Evolutionary conservation across 1,140 invertebrate genomes (phyloP).

Genomic region (Heterodera schachtii): DNA sequence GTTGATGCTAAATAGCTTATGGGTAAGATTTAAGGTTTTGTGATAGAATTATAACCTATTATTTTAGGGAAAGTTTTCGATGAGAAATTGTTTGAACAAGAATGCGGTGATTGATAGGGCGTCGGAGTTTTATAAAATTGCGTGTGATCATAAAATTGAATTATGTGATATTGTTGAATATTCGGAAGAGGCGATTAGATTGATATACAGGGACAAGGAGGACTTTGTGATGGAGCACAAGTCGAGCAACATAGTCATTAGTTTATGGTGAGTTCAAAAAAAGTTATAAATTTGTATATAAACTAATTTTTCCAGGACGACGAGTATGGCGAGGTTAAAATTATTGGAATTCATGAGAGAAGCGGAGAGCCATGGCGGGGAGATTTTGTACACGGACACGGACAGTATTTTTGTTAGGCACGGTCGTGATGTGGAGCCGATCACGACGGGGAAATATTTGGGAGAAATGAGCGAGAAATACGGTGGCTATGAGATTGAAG

Average conservation of each 20-base stretch:
- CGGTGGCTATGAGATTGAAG: conserved; percentile 4
- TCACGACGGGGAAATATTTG: background rate
- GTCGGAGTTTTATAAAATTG: background rate
- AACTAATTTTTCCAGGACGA: background rate
- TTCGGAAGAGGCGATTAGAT: background rate
- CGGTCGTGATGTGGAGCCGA: background rate
- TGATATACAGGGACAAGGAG: conserved; percentile 4
- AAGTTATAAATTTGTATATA: too few relatives aligned
- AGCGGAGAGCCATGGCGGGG: background rate
- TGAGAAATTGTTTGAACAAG: conserved; percentile 1
- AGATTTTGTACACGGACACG: background rate
- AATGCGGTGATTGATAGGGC: background rate
- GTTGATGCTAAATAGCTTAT: background rate
- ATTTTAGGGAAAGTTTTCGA: background rate
- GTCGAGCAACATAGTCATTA: background rate
- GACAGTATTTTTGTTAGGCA: conserved; percentile 10
- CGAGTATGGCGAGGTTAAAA: background rate
- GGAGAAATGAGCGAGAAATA: conserved; percentile 2
- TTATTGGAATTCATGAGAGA: background rate
- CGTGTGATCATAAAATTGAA: background rate
- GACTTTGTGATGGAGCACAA: background rate
- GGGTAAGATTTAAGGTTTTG: background rate
- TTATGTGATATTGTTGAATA: background rate
- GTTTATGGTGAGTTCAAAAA: background rate
- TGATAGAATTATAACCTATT: background rate